A percentile compares a stretch with the other conserved stretches of the same genome.
phyloP scores from a whole-genome alignment of 2,113 vertebrate species.

The Barbus barbus region DNA sequence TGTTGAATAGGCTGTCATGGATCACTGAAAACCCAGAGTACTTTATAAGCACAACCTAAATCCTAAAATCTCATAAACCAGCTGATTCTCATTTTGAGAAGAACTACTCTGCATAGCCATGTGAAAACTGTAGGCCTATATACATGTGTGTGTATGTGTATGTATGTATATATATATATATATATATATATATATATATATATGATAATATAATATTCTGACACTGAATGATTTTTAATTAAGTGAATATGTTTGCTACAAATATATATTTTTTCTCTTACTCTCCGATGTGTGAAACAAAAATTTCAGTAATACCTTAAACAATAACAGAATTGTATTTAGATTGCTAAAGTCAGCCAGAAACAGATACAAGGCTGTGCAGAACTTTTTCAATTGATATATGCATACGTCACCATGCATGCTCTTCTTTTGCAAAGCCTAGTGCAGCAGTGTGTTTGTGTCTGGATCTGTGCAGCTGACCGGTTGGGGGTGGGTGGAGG shows the following conservation, averaged over 20 bases:
- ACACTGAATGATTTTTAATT: no score
- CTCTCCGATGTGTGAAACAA: neutral
- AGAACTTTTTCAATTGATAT: no score
- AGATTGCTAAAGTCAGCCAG: neutral
- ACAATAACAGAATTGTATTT: neutral
- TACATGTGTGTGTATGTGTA: no score
- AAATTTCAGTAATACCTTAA: neutral
- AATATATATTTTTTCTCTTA: no score
- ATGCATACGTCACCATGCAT: no score
- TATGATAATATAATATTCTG: no score
- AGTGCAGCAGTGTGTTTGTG: slow-evolving; percentile 32
- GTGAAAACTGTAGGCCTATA: no score
- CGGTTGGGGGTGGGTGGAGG: slow-evolving; percentile 60
- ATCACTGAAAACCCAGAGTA: neutral
- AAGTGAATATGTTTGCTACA: no score
- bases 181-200: no score
- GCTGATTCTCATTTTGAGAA: neutral
- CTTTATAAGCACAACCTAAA: neutral
- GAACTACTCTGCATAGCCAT: neutral
- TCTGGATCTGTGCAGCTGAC: slow-evolving; percentile 47
- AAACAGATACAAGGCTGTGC: neutral
- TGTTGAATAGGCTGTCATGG: neutral
- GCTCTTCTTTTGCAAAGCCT: slow-evolving; percentile 6
- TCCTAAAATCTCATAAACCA: neutral
- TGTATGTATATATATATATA: no score